Conservation (phyloP, 2,888 invertebrate genomes). For the Maniola hyperantus region DNA sequence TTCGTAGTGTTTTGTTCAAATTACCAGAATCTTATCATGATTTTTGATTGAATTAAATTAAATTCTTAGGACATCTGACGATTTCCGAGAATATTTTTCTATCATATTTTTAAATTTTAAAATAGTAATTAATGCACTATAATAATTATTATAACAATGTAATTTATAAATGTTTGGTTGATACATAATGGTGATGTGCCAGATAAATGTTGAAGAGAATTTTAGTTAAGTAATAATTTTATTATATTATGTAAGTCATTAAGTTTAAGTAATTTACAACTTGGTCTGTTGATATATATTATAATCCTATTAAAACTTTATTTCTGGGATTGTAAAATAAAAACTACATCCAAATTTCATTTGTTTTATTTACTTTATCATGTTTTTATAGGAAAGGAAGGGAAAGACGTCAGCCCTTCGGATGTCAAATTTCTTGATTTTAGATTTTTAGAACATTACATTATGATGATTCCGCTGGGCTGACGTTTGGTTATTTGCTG, state of each 20-base stretch:
- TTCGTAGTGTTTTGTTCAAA: constrained; percentile 26
- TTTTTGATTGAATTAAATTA: constrained; percentile 64
- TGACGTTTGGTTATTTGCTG: too few relatives aligned
- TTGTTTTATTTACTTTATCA: constrained; percentile 35
- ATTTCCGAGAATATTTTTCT: constrained; percentile 81
- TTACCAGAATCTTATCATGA: constrained; percentile 47
- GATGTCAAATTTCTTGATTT: too few relatives aligned
- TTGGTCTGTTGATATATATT: constrained; percentile 82
- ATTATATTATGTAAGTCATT: constrained; percentile 82
- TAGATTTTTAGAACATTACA: too few relatives aligned
- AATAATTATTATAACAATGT: constrained; percentile 63
- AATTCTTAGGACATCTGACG: constrained; percentile 67
- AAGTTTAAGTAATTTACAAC: constrained; percentile 83
- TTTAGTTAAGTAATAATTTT: constrained; percentile 83
- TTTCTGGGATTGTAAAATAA: constrained; percentile 83
- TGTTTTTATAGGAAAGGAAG: too few relatives aligned
- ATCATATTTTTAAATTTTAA: constrained; percentile 77
- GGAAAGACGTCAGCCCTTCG: too few relatives aligned
- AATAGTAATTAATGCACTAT: constrained; percentile 73
- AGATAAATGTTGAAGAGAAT: constrained; percentile 79
- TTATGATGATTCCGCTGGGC: too few relatives aligned
- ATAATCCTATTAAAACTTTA: constrained; percentile 82
- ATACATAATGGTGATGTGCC: constrained; percentile 78
- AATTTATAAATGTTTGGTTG: constrained; percentile 71
- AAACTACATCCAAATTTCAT: constrained; percentile 60